Percentiles rank a stretch among this genome's conserved stretches.
Evolutionary conservation across 2,113 vertebrate genomes (phyloP).

Genomic region (Phaethornis superciliosus): DNA sequence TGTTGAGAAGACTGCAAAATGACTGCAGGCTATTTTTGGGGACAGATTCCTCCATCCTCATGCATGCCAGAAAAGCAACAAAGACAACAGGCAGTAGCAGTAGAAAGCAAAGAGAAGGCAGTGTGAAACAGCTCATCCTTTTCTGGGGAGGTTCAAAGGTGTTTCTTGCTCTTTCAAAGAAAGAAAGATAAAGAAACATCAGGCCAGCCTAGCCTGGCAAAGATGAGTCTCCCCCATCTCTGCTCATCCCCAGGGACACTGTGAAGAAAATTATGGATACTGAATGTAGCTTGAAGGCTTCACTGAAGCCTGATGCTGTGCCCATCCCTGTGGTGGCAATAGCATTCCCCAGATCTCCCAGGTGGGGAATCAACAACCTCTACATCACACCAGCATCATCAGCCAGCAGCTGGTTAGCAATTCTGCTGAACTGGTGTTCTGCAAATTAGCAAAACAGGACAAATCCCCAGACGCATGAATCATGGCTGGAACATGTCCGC

Average conservation of each 20-base stretch:
- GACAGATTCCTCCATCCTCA: not conserved
- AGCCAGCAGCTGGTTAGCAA: not conserved
- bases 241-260: not conserved
- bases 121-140: not conserved
- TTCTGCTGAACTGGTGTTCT: not conserved
- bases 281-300: not conserved
- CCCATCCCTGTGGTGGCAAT: not conserved
- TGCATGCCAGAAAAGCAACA: not conserved
- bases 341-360: not conserved
- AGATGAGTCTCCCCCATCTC: not conserved
- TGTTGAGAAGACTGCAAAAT: not conserved
- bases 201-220: not conserved
- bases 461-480: conserved; percentile 12
- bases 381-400: not conserved
- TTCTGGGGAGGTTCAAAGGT: not conserved
- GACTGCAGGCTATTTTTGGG: not conserved
- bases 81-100: not conserved
- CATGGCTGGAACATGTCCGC: not conserved
- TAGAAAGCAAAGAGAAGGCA: not conserved
- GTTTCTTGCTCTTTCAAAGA: not conserved
- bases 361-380: not conserved
- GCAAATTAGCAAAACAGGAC: not conserved
- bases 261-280: not conserved
- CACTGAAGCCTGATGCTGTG: not conserved
- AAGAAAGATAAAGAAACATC: not conserved